Evolutionary conservation across 2,888 invertebrate genomes (phyloP).

Genomic region (Zaprionus lineosus): DNA sequence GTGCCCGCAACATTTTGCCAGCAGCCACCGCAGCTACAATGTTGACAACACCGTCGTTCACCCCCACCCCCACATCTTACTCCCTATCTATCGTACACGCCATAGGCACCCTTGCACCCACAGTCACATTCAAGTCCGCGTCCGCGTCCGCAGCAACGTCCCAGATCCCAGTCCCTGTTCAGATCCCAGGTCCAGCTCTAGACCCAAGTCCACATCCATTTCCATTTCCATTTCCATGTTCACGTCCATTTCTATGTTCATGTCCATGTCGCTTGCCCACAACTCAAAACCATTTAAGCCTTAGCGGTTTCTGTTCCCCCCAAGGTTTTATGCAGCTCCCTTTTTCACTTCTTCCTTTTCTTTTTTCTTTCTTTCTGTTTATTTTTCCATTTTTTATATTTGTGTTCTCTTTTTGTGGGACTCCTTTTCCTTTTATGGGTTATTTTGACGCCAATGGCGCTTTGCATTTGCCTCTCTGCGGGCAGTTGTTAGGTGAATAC

Average conservation of each 20-base stretch:
- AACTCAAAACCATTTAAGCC: conserved; percentile 76
- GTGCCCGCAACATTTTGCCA: conserved; percentile 54
- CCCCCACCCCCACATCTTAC: no score
- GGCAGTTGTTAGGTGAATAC: conserved; percentile 10
- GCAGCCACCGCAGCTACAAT: conserved; percentile 65
- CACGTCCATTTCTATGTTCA: conserved; percentile 32
- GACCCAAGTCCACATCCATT: background rate
- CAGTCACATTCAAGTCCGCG: background rate
- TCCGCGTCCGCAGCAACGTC: conserved; percentile 1
- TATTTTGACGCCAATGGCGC: conserved; percentile 69
- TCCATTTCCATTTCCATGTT: conserved; percentile 13
- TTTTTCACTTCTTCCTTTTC: conserved; percentile 15
- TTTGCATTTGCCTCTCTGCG: conserved; percentile 59
- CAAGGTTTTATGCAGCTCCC: conserved; percentile 20
- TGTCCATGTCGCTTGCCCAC: conserved; percentile 60
- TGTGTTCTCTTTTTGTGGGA: conserved; percentile 21
- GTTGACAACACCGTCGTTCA: conserved; percentile 63
- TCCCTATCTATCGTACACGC: background rate
- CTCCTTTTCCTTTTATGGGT: conserved; percentile 58
- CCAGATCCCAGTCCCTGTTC: no score
- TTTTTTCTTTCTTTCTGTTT: conserved; percentile 20
- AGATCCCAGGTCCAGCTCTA: background rate
- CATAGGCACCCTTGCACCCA: background rate
- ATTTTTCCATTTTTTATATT: conserved; percentile 20
- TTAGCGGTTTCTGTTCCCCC: conserved; percentile 44